Percentiles rank a stretch among this genome's conserved stretches.
phyloP scores from a whole-genome alignment of 2,888 invertebrate species.

The Phytoseiulus persimilis region DNA sequence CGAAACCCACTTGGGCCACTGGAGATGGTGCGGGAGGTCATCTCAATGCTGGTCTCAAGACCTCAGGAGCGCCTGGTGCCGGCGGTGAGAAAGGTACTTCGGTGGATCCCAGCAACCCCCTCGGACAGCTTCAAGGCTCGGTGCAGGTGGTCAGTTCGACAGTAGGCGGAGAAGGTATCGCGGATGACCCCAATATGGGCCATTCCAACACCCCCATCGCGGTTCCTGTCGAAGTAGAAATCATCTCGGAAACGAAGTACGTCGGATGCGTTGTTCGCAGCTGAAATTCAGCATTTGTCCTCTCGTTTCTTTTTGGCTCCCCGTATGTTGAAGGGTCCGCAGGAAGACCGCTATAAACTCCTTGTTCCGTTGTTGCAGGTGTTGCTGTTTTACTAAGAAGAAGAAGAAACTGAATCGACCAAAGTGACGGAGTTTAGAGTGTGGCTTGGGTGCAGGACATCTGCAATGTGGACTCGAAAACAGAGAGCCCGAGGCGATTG shows the following conservation, averaged over 20 bases:
- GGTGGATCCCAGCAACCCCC: slow-evolving; percentile 32
- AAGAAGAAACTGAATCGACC: slow-evolving; percentile 73
- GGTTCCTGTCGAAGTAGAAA: slow-evolving; percentile 82
- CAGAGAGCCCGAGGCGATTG: slow-evolving; percentile 9
- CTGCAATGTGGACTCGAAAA: neutral
- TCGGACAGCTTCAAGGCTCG: slow-evolving; percentile 31
- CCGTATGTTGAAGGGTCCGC: too few relatives aligned
- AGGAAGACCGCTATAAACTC: slow-evolving; percentile 44
- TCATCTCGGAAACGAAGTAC: slow-evolving; percentile 95
- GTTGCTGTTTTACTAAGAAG: slow-evolving; percentile 97
- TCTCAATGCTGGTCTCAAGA: neutral
- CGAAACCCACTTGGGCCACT: slow-evolving; percentile 17
- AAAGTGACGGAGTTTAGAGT: slow-evolving; percentile 20
- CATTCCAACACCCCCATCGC: slow-evolving; percentile 96
- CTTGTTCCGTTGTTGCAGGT: slow-evolving; percentile 62
- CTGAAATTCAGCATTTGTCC: neutral
- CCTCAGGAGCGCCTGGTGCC: neutral
- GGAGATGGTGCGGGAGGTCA: neutral
- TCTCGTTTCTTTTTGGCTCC: too few relatives aligned
- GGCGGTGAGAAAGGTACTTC: slow-evolving; percentile 16
- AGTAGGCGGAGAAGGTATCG: slow-evolving; percentile 81
- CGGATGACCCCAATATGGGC: slow-evolving; percentile 86
- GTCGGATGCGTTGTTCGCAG: slow-evolving; percentile 53
- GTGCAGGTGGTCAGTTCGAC: slow-evolving; percentile 83
- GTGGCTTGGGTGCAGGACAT: slow-evolving; percentile 16